Conservation (phyloP, 2,888 invertebrate species). For the Dinocampus coccinellae region DNA sequence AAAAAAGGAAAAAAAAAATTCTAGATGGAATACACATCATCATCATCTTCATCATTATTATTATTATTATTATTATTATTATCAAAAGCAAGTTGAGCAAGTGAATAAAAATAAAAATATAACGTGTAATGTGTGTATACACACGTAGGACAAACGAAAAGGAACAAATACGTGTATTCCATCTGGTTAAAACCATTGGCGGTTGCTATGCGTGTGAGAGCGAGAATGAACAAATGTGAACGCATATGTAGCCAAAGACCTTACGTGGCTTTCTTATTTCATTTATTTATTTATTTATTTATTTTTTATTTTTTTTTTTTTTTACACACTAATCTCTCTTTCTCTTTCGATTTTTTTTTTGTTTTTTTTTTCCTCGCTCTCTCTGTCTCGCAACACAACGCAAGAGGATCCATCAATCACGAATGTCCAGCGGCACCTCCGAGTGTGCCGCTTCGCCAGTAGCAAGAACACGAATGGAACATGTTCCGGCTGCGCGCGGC, state of each 20-base stretch:
- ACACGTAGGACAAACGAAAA: slow-evolving; percentile 31
- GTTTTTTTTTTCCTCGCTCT: too few relatives aligned
- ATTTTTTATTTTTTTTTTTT: too few relatives aligned
- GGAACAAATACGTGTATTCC: slow-evolving; percentile 25
- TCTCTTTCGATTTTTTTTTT: too few relatives aligned
- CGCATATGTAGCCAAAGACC: slow-evolving; percentile 44
- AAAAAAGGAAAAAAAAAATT: too few relatives aligned
- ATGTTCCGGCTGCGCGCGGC: slow-evolving; percentile 39
- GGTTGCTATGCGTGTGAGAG: background rate
- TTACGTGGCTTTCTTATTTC: too few relatives aligned
- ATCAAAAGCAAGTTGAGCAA: slow-evolving; percentile 18
- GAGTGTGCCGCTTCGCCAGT: slow-evolving; percentile 58
- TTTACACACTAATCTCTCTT: too few relatives aligned
- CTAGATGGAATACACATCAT: too few relatives aligned
- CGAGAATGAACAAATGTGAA: too few relatives aligned
- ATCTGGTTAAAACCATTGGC: slow-evolving; percentile 14
- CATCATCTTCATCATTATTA: too few relatives aligned
- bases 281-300: too few relatives aligned
- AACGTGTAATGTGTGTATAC: slow-evolving; percentile 14
- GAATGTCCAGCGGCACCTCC: slow-evolving; percentile 46
- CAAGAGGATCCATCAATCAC: slow-evolving; percentile 67
- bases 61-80: slow-evolving; percentile 17
- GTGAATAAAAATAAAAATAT: slow-evolving; percentile 22
- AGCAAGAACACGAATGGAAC: slow-evolving; percentile 62
- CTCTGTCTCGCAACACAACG: slow-evolving; percentile 40